Percentiles rank a stretch among this genome's conserved stretches.
These are phyloP conservation scores for Dreissena rostriformis DNA, from an alignment of 1,140 invertebrate genomes.

Conservation along the genomic window DNA sequence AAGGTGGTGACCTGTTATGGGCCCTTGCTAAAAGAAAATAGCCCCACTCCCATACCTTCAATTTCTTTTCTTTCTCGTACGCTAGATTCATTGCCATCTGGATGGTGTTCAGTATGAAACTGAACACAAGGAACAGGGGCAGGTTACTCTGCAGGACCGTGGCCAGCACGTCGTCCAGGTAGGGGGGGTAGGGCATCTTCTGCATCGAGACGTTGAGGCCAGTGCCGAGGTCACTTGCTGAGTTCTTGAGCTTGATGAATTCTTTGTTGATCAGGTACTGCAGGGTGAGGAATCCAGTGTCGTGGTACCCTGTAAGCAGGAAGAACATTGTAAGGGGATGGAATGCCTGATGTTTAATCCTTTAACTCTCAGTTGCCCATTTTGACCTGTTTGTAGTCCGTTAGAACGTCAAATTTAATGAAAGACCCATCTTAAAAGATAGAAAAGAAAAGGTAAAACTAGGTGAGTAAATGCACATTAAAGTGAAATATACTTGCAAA, in stretches of 20 bases:
- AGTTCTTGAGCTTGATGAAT: constrained; percentile 81
- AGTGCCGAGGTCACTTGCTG: neutral
- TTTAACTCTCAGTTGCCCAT: too few species aligned
- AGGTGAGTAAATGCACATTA: too few species aligned
- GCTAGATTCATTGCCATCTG: constrained; percentile 75
- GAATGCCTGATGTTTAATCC: too few species aligned
- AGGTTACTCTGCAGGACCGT: constrained; percentile 77
- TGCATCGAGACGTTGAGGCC: constrained; percentile 74
- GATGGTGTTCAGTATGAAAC: constrained; percentile 84
- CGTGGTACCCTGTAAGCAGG: constrained; percentile 84
- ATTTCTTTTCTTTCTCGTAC: constrained; percentile 78
- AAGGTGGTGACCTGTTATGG: too few species aligned
- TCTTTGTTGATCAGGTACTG: constrained; percentile 85
- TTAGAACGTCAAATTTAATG: too few species aligned
- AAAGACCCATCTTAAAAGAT: too few species aligned
- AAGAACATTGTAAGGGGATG: too few species aligned
- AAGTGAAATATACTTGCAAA: too few species aligned
- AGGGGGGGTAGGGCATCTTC: constrained; percentile 81
- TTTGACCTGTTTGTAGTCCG: too few species aligned
- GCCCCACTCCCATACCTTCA: constrained; percentile 73
- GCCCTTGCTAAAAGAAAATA: neutral
- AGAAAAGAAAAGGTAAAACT: too few species aligned
- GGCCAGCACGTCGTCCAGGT: constrained; percentile 68
- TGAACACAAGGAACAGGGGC: constrained; percentile 83
- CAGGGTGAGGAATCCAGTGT: constrained; percentile 87